phyloP scores from a whole-genome alignment of 2,797 vertebrate species.

The Dipus sagitta region DNA sequence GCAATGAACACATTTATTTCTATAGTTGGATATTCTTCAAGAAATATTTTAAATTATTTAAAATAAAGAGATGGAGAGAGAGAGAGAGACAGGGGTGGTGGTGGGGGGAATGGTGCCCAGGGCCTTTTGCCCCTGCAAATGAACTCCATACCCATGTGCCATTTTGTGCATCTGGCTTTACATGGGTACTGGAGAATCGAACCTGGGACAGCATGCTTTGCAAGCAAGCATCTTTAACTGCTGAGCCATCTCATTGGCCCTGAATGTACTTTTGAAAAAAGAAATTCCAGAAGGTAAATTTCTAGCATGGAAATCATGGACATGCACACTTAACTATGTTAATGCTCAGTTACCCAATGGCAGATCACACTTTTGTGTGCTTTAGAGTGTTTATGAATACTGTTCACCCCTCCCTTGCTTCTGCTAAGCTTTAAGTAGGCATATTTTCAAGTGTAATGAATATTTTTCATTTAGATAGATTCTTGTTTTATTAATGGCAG shows the following conservation, averaged over 20 bases:
- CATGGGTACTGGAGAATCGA: too few species aligned
- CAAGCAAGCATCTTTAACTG: too few species aligned
- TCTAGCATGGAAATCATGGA: neutral
- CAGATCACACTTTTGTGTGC: neutral
- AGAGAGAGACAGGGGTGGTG: too few species aligned
- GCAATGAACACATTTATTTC: neutral
- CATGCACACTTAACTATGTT: neutral
- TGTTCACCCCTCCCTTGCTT: neutral
- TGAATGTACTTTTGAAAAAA: too few species aligned
- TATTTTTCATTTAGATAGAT: conserved; percentile 19
- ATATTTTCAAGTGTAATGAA: neutral
- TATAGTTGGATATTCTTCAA: neutral
- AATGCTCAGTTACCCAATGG: neutral
- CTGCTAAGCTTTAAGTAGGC: neutral
- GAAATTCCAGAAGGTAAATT: conserved; percentile 22
- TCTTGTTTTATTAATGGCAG: conserved; percentile 7
- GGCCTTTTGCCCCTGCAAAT: too few species aligned
- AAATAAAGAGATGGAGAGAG: too few species aligned
- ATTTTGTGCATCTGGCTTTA: too few species aligned
- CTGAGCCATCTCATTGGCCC: too few species aligned
- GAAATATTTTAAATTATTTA: neutral
- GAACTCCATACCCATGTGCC: too few species aligned
- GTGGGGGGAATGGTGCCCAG: too few species aligned
- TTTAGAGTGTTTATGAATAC: neutral
- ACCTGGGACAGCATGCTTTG: too few species aligned